Evolutionary conservation across 2,113 vertebrate genomes (phyloP).

Genomic region (Gymnorhina tibicen): DNA sequence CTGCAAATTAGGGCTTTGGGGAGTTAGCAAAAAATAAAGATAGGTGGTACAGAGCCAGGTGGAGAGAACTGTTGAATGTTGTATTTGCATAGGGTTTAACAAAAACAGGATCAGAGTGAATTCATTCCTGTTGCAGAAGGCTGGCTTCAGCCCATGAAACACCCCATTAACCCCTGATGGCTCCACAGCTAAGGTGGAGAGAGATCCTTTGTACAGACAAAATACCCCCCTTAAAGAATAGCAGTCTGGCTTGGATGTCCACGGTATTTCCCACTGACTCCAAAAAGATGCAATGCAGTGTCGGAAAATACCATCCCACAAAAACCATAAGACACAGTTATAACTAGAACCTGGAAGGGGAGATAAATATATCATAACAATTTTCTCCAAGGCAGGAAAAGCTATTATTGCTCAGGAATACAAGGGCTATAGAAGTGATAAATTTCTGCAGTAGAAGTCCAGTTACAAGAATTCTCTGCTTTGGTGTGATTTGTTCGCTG

Average conservation of each 20-base stretch:
- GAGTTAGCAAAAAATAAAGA: slow-evolving; percentile 16
- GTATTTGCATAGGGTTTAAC: slow-evolving; percentile 7
- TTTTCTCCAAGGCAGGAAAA: background rate
- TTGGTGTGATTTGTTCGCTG: background rate
- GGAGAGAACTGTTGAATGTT: background rate
- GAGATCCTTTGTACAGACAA: background rate
- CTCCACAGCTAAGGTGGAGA: background rate
- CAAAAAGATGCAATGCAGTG: background rate
- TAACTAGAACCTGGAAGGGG: background rate
- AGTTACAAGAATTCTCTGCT: background rate
- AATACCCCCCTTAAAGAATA: background rate
- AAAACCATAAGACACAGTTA: background rate
- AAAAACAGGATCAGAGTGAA: background rate
- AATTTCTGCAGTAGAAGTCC: background rate
- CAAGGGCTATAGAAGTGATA: background rate
- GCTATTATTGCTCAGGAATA: background rate
- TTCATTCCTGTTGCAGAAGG: background rate
- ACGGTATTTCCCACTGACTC: background rate
- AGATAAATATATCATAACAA: background rate
- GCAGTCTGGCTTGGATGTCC: background rate
- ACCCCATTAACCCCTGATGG: background rate
- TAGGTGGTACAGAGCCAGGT: background rate
- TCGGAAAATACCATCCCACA: background rate
- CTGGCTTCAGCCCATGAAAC: background rate
- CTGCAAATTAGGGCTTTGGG: slow-evolving; percentile 54